These are phyloP conservation scores for Pyrocephalus nanus DNA, from an alignment of 2,797 vertebrate species.

Conservation along the genomic window DNA sequence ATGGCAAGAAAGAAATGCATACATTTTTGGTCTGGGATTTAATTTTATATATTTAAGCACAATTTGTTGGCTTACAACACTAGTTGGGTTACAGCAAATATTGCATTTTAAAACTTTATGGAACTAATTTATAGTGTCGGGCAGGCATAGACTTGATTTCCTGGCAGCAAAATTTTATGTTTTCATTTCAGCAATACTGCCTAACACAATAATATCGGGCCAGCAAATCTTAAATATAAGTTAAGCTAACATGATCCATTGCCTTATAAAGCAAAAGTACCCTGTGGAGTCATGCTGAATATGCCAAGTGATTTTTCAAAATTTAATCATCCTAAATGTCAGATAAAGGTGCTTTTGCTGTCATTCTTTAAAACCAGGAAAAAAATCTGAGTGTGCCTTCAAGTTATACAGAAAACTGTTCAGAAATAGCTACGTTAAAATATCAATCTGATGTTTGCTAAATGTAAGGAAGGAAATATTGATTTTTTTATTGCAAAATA, in stretches of 20 bases:
- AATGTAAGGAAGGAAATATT: conserved; percentile 28
- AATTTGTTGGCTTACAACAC: conserved; percentile 31
- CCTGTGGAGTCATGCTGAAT: conserved; percentile 79
- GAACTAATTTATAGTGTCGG: conserved; percentile 74
- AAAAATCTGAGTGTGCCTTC: conserved; percentile 55
- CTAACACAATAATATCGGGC: conserved; percentile 78
- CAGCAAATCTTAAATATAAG: conserved; percentile 79
- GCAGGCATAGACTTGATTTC: conserved; percentile 73
- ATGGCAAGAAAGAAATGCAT: background rate
- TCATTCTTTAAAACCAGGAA: conserved; percentile 82
- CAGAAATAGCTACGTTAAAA: conserved; percentile 65
- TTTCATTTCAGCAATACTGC: conserved; percentile 75
- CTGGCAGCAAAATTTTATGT: conserved; percentile 77
- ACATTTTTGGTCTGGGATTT: conserved; percentile 22
- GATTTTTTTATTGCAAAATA: conserved; percentile 30
- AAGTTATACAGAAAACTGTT: conserved; percentile 62
- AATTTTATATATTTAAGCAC: conserved; percentile 62
- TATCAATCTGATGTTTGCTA: conserved; percentile 47
- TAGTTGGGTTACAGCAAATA: conserved; percentile 54
- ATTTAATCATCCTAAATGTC: conserved; percentile 89
- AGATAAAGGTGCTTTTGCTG: conserved; percentile 86
- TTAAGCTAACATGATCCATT: conserved; percentile 82
- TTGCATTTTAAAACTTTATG: conserved; percentile 73
- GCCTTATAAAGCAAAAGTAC: conserved; percentile 78
- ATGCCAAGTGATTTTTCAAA: conserved; percentile 82